Conservation (phyloP, 2,113 vertebrate genomes). For the Albula goreensis region DNA sequence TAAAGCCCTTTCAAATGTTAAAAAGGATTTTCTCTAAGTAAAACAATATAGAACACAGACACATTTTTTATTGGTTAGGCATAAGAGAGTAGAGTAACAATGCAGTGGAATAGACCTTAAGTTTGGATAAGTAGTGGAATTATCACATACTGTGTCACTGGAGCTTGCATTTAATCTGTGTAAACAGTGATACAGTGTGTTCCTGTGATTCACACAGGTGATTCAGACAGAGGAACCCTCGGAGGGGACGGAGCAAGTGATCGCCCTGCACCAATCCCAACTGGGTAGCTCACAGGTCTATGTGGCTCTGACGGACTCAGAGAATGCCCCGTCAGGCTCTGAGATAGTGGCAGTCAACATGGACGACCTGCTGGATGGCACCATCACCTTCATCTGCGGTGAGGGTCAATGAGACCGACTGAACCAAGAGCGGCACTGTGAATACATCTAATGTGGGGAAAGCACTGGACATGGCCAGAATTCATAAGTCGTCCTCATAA, state of each 20-base stretch:
- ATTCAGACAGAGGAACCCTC: constrained; percentile 54
- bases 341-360: constrained; percentile 79
- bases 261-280: constrained; percentile 66
- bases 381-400: constrained; percentile 78
- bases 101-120: too few species aligned
- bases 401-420: constrained; percentile 53
- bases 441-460: neutral
- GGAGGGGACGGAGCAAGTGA: constrained; percentile 53
- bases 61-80: too few species aligned
- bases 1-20: too few species aligned
- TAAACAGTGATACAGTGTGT: neutral
- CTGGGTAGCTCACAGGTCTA: constrained; percentile 73
- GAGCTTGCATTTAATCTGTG: neutral
- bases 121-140: too few species aligned
- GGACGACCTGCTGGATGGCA: constrained; percentile 79
- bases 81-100: too few species aligned
- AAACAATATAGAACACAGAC: too few species aligned
- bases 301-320: constrained; percentile 67
- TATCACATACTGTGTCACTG: too few species aligned
- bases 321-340: constrained; percentile 45
- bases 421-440: too few species aligned
- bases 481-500: neutral
- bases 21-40: too few species aligned
- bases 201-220: constrained; percentile 61
- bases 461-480: neutral